Percentiles rank a stretch among this genome's conserved stretches.
Evolutionary conservation across 2,888 invertebrate genomes (phyloP).

Genomic region (Andrena haemorrhoa): DNA sequence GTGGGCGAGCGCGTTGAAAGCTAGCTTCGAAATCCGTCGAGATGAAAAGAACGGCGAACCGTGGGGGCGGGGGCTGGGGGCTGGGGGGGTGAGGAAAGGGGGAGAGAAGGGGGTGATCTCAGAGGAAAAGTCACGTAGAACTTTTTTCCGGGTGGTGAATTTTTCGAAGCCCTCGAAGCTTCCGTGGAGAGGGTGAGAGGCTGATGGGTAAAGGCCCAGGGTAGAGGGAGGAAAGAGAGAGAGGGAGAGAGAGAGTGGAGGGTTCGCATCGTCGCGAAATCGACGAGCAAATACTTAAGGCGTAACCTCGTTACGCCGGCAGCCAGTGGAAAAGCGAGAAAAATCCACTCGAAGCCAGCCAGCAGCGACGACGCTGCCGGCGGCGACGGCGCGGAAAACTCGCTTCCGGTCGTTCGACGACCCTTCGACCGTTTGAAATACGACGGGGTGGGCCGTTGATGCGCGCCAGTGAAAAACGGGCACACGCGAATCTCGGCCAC

Average conservation of each 20-base stretch:
- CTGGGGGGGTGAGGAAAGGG: neutral
- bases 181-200: conserved; percentile 17
- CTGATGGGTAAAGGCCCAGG: conserved; percentile 3
- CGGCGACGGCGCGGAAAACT: conserved; percentile 79
- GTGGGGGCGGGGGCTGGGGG: neutral
- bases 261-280: conserved; percentile 70
- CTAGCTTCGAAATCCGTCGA: conserved; percentile 40
- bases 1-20: conserved; percentile 12
- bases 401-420: conserved; percentile 79
- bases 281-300: conserved; percentile 79
- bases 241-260: conserved; percentile 33
- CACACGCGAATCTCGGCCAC: conserved; percentile 33
- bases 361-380: conserved; percentile 65
- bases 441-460: conserved; percentile 41
- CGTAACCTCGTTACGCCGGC: conserved; percentile 79
- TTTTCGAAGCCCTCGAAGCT: conserved; percentile 64
- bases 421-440: conserved; percentile 66
- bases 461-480: conserved; percentile 53
- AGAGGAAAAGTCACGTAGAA: conserved; percentile 68
- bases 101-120: neutral
- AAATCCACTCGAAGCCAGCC: conserved; percentile 65
- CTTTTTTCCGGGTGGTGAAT: conserved; percentile 61
- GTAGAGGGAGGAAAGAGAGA: neutral
- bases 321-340: conserved; percentile 70
- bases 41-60: conserved; percentile 36